Conservation (phyloP, 2,888 invertebrate species). For the Polietes domitor region DNA sequence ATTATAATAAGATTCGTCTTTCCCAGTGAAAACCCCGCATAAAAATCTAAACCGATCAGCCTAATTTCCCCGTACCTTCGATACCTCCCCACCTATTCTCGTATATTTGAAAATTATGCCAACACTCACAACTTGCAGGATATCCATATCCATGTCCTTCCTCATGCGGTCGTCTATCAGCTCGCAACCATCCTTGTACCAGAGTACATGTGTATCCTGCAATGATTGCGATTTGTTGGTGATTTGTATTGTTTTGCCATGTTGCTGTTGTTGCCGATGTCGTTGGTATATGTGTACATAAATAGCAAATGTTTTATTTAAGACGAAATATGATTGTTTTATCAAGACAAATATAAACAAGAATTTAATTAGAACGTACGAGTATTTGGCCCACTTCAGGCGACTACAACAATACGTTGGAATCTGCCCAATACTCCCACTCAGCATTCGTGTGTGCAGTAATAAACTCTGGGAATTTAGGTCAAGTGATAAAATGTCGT, state of each 20-base stretch:
- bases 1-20: no score
- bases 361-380: conserved; percentile 53
- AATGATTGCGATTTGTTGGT: conserved; percentile 20
- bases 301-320: conserved; percentile 41
- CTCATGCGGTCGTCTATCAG: not conserved
- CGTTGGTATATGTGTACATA: not conserved
- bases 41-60: no score
- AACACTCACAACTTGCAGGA: not conserved
- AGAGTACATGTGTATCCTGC: not conserved
- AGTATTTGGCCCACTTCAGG: not conserved
- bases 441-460: not conserved
- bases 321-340: conserved; percentile 55
- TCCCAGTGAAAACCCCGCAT: no score
- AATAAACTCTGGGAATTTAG: conserved; percentile 18
- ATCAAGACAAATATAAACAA: conserved; percentile 46
- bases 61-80: not conserved
- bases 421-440: not conserved
- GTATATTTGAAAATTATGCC: not conserved
- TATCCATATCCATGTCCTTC: not conserved
- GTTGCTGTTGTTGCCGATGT: conserved; percentile 2
- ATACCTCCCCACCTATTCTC: not conserved
- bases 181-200: not conserved
- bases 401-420: not conserved
- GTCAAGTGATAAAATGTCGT: conserved; percentile 18
- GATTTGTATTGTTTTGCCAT: conserved; percentile 7